Percentiles rank a stretch among this genome's conserved stretches.
phyloP scores from a whole-genome alignment of 2,797 vertebrate species.

The Heliangelus exortis region DNA sequence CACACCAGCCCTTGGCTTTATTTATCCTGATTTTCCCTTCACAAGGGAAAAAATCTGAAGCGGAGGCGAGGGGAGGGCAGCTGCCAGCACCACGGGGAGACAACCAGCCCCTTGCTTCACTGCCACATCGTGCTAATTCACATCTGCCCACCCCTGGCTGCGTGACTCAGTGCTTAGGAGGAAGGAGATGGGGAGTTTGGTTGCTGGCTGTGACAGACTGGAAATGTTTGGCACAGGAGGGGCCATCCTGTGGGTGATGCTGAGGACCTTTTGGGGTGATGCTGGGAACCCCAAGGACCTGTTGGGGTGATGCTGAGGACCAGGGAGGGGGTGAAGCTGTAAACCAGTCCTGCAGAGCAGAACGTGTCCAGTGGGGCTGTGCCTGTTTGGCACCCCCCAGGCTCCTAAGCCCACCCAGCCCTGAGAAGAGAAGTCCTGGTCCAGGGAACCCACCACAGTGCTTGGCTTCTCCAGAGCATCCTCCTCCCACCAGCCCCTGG shows the following conservation, averaged over 20 bases:
- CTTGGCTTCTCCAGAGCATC: not conserved
- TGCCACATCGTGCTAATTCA: slow-evolving; percentile 41
- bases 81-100: not conserved
- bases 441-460: not conserved
- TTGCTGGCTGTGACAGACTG: not conserved
- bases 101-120: not conserved
- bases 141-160: slow-evolving; percentile 21
- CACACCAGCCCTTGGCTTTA: fast-evolving
- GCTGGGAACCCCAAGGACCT: not conserved
- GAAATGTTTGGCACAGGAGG: not conserved
- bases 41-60: not conserved
- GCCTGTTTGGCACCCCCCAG: not conserved
- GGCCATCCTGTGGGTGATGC: fast-evolving
- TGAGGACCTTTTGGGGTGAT: not conserved
- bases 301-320: not conserved
- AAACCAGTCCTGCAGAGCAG: fast-evolving
- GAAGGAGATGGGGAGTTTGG: not conserved
- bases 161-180: not conserved
- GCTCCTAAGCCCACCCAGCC: not conserved
- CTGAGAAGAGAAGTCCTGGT: not conserved
- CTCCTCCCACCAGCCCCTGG: fast-evolving
- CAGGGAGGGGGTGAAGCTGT: not conserved
- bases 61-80: not conserved
- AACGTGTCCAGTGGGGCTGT: fast-evolving
- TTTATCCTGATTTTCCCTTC: not conserved